Conservation (phyloP, 2,797 vertebrate species). For the Microtus californicus region DNA sequence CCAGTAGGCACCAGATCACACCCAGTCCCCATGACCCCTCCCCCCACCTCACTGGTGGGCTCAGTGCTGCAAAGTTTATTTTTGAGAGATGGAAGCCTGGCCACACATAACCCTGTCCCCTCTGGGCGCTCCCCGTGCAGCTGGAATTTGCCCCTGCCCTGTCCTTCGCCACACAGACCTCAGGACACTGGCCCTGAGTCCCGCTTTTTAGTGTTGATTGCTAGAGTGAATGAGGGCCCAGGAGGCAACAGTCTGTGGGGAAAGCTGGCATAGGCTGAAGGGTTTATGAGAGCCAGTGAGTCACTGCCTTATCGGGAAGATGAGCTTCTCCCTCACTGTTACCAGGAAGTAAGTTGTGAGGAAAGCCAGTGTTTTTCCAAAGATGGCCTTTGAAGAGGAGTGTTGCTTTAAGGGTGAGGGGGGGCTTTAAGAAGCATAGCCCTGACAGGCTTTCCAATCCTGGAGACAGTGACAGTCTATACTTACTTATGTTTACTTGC, state of each 20-base stretch:
- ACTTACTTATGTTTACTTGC: neutral
- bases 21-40: neutral
- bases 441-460: neutral
- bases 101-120: neutral
- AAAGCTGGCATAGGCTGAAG: neutral
- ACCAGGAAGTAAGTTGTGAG: slow-evolving; percentile 59
- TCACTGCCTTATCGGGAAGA: slow-evolving; percentile 73
- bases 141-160: neutral
- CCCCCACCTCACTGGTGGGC: neutral
- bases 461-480: neutral
- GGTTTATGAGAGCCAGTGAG: neutral
- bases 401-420: slow-evolving; percentile 36
- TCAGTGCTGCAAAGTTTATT: neutral
- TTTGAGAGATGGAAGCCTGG: neutral
- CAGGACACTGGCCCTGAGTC: neutral
- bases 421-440: neutral
- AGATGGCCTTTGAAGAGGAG: slow-evolving; percentile 65
- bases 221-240: neutral
- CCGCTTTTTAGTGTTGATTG: neutral
- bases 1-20: neutral
- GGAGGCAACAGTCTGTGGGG: neutral
- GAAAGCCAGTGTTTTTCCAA: slow-evolving; percentile 67
- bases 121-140: neutral
- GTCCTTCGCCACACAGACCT: neutral
- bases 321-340: slow-evolving; percentile 9